Conservation (phyloP, 2,888 invertebrate species). For the Augiades crinisus region DNA sequence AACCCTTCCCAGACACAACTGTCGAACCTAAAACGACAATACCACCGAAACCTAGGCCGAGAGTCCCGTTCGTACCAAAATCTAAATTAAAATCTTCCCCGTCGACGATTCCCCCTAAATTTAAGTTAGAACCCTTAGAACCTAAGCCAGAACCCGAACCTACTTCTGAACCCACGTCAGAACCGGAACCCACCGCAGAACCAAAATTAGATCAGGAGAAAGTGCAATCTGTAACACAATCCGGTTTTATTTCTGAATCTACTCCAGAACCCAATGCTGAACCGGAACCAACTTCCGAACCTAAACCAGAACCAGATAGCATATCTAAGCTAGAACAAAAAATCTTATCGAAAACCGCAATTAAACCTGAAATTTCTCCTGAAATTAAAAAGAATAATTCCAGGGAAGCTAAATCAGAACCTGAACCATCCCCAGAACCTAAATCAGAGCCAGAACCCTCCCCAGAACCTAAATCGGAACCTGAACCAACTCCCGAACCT, state of each 20-base stretch:
- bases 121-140: slow-evolving; percentile 8
- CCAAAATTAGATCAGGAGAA: slow-evolving; percentile 53
- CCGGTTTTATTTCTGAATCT: slow-evolving; percentile 58
- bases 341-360: too few species aligned
- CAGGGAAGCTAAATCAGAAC: slow-evolving; percentile 56
- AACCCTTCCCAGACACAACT: slow-evolving; percentile 48
- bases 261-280: slow-evolving; percentile 55
- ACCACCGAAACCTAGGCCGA: slow-evolving; percentile 44
- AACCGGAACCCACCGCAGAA: slow-evolving; percentile 60
- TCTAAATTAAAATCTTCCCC: slow-evolving; percentile 44
- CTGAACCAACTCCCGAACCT: slow-evolving; percentile 35
- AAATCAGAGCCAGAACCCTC: slow-evolving; percentile 44
- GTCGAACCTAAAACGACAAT: slow-evolving; percentile 61
- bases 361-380: slow-evolving; percentile 50
- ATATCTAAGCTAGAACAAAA: slow-evolving; percentile 29
- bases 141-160: slow-evolving; percentile 72
- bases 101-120: slow-evolving; percentile 6
- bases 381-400: slow-evolving; percentile 48
- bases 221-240: slow-evolving; percentile 43
- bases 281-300: slow-evolving; percentile 41
- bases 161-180: slow-evolving; percentile 58
- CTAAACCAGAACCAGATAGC: slow-evolving; percentile 58
- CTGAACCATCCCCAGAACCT: slow-evolving; percentile 41
- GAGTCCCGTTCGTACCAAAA: slow-evolving; percentile 46
- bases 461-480: slow-evolving; percentile 53